Percentiles rank a stretch among this genome's conserved stretches.
These are phyloP conservation scores for Holotrichia oblita DNA, from an alignment of 1,140 invertebrate species.

Conservation along the genomic window DNA sequence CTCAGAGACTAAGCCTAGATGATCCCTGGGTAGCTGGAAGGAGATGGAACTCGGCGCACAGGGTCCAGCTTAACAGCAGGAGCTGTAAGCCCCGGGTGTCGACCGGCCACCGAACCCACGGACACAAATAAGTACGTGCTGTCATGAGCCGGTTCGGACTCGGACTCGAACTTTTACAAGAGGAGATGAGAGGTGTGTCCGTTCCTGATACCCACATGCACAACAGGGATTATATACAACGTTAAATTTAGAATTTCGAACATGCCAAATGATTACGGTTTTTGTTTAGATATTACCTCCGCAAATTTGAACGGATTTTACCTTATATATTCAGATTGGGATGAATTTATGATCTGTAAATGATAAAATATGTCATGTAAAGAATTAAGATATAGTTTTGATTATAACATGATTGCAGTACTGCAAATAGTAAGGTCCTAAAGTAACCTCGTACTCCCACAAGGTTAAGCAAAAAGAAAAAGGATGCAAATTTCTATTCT, in stretches of 20 bases:
- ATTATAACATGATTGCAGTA: too few species aligned
- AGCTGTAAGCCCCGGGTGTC: constrained; percentile 44
- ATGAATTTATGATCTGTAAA: too few species aligned
- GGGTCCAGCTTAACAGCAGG: constrained; percentile 42
- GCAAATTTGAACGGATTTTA: too few species aligned
- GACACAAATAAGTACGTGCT: constrained; percentile 43
- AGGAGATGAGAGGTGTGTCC: constrained; percentile 41
- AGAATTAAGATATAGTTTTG: too few species aligned
- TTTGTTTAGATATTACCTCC: too few species aligned
- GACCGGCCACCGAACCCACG: constrained; percentile 48
- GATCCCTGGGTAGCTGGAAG: constrained; percentile 39
- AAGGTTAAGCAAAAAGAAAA: too few species aligned
- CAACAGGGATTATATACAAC: constrained; percentile 17
- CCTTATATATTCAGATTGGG: too few species aligned
- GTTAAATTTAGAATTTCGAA: constrained; percentile 20
- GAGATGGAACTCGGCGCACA: constrained; percentile 37
- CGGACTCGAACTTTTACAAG: constrained; percentile 37
- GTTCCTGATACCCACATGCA: constrained; percentile 37
- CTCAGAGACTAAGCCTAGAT: constrained; percentile 40
- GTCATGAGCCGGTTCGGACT: constrained; percentile 39
- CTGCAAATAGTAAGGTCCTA: too few species aligned
- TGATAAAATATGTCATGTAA: too few species aligned
- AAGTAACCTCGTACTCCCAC: too few species aligned
- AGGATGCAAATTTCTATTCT: too few species aligned
- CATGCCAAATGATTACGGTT: too few species aligned